Evolutionary conservation across 2,888 invertebrate species (phyloP).

Genomic region (Tupiocoris notatus): DNA sequence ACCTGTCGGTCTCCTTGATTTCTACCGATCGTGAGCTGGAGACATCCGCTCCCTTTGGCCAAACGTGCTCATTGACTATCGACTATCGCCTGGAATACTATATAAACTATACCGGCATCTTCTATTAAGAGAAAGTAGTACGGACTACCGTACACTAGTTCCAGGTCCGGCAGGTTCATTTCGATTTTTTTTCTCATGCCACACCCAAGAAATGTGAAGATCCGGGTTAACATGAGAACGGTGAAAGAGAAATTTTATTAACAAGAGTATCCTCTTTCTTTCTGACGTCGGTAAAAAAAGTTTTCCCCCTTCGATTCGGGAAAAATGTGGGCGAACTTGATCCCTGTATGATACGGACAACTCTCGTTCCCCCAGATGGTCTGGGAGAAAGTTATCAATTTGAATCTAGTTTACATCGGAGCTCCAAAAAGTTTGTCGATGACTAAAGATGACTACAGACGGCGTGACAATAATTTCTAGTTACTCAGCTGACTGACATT

Average conservation of each 20-base stretch:
- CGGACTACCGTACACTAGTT: background rate
- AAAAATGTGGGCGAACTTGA: background rate
- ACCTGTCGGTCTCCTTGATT: no score
- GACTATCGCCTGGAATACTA: no score
- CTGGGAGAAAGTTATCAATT: background rate
- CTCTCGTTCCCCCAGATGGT: background rate
- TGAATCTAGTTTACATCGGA: no score
- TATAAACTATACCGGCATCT: no score
- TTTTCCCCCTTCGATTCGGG: no score
- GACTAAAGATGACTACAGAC: no score
- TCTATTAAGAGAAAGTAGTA: background rate
- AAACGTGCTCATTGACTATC: no score
- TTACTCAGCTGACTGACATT: no score
- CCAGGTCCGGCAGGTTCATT: background rate
- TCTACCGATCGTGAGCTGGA: no score
- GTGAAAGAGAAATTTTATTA: background rate
- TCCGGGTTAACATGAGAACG: background rate
- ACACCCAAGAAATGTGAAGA: background rate
- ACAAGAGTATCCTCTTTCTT: background rate
- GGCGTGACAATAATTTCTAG: no score
- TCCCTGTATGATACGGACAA: background rate
- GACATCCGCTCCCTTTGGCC: background rate
- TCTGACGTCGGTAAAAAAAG: background rate
- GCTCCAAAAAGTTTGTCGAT: no score
- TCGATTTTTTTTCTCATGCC: background rate